phyloP scores from a whole-genome alignment of 2,888 invertebrate species.

The Holacanthella duospinosa region DNA sequence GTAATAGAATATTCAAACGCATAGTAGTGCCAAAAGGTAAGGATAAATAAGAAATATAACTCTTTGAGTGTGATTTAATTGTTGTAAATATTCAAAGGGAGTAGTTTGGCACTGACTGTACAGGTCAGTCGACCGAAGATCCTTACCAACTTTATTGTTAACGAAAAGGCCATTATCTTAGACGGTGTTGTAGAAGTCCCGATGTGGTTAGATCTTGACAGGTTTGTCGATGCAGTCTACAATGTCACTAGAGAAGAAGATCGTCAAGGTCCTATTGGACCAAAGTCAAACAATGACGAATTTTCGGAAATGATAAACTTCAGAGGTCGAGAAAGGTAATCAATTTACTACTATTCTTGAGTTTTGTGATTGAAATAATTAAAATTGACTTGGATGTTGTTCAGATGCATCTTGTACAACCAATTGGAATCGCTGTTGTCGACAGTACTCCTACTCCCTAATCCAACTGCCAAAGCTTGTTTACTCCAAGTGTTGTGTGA shows the following conservation, averaged over 20 bases:
- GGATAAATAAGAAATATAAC: neutral
- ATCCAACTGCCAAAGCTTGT: constrained; percentile 18
- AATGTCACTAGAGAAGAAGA: neutral
- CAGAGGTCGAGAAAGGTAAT: neutral
- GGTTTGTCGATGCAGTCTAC: neutral
- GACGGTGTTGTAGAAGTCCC: constrained; percentile 29
- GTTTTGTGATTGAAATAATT: neutral
- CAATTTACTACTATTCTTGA: neutral
- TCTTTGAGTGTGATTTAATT: neutral
- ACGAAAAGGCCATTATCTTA: constrained; percentile 25
- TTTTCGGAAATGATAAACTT: neutral
- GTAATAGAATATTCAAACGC: neutral
- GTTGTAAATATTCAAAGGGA: neutral
- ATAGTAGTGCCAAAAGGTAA: neutral
- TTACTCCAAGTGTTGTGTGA: constrained; percentile 25
- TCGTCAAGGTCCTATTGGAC: neutral
- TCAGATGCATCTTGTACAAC: neutral
- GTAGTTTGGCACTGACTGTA: constrained; percentile 15
- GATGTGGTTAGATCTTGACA: constrained; percentile 20
- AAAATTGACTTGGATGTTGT: no score
- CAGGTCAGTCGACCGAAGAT: constrained; percentile 28
- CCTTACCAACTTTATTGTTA: constrained; percentile 21
- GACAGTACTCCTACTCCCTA: constrained; percentile 12
- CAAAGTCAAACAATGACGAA: neutral
- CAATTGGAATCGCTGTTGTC: constrained; percentile 10